Evolutionary conservation across 2,888 invertebrate genomes (phyloP), one percentile per base, ranked within the genome.

Genomic region (Drosophila demipolita): DNA sequence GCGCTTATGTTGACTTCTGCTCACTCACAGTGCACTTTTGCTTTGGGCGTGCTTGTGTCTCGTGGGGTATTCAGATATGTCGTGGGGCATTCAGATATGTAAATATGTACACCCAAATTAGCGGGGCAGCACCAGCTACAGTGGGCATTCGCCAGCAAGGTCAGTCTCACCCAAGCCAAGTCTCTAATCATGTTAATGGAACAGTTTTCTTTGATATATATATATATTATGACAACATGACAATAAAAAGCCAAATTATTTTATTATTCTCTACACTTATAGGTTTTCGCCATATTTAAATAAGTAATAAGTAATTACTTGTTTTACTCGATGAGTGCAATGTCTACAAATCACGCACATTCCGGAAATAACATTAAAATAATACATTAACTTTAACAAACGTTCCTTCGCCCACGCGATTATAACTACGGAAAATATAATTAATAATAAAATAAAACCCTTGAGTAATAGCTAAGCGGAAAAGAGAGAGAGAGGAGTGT

Each of bases 321-420:
- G 20, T 59, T 54, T 55, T 17, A 42, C 20, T 48, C 15, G 23
- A 36, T 36, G 33, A 48, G 29, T 45, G 17, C 49, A 61, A 71
- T 66, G 58, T 61, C 49, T 57, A 67, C 66, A 75, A 80, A 89
- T 84, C 84, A 85, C 90, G 84, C 90, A 90, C 69, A 67, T 71
- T 60, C 75, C 87, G 86, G 86, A 87, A 74, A 71, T 79, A 77
- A 83, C 72, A 84, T 87, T 87, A 89, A 87, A 87, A 89, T 83
- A 88, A 88, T 83, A 90, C 87, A 86, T 88, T 88, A 87, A 78
- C 74, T 88, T 83, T 52, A 75, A 57, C 89, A 81, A 90, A 88
- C 87, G 90, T 73, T 82, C 81, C 73, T 72, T 68, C 77, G 88
- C 80, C 78, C 68, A 62, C 38, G 76, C 64, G 71, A 63, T 72